phyloP scores from a whole-genome alignment of 2,113 vertebrate genomes.

The Mixornis gularis region DNA sequence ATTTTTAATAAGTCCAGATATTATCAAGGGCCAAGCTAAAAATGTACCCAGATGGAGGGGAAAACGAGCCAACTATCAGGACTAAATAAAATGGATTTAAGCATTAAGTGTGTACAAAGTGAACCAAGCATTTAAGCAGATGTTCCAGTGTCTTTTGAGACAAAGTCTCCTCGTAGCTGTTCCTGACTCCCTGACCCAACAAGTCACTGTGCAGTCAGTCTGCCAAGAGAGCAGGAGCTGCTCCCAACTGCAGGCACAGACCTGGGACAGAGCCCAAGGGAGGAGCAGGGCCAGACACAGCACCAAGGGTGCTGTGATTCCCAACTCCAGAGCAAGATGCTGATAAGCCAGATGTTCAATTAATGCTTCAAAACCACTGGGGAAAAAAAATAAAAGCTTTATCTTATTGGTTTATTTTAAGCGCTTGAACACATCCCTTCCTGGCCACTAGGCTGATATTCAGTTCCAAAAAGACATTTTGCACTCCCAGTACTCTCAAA shows the following conservation, averaged over 20 bases:
- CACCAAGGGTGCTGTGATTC: background rate
- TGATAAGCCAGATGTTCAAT: slow-evolving; percentile 15
- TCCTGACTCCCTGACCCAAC: slow-evolving; percentile 61
- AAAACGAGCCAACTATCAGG: background rate
- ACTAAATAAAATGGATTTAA: background rate
- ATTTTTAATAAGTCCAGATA: background rate
- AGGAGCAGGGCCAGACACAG: background rate
- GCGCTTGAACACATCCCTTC: slow-evolving; percentile 16
- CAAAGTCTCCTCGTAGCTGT: slow-evolving; percentile 38
- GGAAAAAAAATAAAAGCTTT: background rate
- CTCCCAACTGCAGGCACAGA: background rate
- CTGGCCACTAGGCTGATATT: background rate
- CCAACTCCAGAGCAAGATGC: background rate
- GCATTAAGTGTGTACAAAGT: background rate
- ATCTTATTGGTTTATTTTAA: slow-evolving; percentile 50
- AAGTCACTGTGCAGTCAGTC: slow-evolving; percentile 2
- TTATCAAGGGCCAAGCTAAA: background rate
- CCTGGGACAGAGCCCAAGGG: background rate
- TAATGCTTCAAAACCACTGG: background rate
- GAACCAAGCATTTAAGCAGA: slow-evolving; percentile 27
- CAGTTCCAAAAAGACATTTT: slow-evolving; percentile 31
- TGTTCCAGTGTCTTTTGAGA: slow-evolving; percentile 27
- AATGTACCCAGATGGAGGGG: background rate
- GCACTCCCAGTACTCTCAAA: slow-evolving; percentile 11
- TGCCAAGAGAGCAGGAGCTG: slow-evolving; percentile 24